These are phyloP conservation scores for Orcinus orca DNA, from an alignment of 2,113 vertebrate species.

Conservation along the genomic window DNA sequence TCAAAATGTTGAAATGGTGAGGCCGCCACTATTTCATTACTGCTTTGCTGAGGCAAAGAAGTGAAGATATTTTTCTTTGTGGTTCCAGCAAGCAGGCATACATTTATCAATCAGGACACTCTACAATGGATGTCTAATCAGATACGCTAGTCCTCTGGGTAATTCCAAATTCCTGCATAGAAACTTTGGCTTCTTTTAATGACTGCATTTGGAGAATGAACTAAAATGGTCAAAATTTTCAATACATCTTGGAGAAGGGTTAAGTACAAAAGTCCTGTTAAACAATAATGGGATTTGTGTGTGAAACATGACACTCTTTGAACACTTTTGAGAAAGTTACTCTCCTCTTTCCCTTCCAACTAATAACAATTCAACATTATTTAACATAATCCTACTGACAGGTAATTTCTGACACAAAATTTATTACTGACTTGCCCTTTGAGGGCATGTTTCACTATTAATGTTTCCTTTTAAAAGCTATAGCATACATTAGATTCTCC, in stretches of 20 bases:
- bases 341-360: slow-evolving; percentile 75
- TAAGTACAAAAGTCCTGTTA: slow-evolving; percentile 82
- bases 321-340: slow-evolving; percentile 81
- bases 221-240: slow-evolving; percentile 73
- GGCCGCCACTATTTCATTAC: neutral
- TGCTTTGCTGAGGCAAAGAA: neutral
- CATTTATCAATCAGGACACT: neutral
- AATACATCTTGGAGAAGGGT: slow-evolving; percentile 72
- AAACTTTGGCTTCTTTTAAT: slow-evolving; percentile 73
- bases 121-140: neutral
- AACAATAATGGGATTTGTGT: slow-evolving; percentile 84
- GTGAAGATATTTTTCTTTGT: neutral
- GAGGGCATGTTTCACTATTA: slow-evolving; percentile 86
- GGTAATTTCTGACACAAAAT: slow-evolving; percentile 87
- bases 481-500: slow-evolving; percentile 85
- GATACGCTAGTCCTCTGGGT: slow-evolving; percentile 15
- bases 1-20: neutral
- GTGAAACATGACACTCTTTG: slow-evolving; percentile 83
- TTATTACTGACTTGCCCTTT: slow-evolving; percentile 85
- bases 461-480: slow-evolving; percentile 89
- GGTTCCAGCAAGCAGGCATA: slow-evolving; percentile 4
- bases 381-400: slow-evolving; percentile 87
- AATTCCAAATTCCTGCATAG: slow-evolving; percentile 54
- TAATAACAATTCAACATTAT: slow-evolving; percentile 85
- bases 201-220: slow-evolving; percentile 68